phyloP scores from a whole-genome alignment of 2,113 vertebrate genomes.

The Marcusenius ussheri region DNA sequence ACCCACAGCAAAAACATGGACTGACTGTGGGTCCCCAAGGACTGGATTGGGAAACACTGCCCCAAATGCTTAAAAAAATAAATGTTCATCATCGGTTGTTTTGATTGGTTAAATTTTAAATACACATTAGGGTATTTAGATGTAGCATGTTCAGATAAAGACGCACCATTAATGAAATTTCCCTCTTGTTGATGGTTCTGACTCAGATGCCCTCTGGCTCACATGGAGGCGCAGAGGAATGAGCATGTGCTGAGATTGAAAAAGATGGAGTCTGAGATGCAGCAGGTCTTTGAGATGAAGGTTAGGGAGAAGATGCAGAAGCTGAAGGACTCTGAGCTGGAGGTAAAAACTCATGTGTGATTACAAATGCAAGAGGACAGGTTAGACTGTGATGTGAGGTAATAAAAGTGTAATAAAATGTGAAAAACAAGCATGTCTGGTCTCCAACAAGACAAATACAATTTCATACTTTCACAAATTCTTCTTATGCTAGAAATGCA shows the following conservation, averaged over 20 bases:
- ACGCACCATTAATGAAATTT: neutral
- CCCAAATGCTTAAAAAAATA: neutral
- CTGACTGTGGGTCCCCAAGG: neutral
- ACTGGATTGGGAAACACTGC: neutral
- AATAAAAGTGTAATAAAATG: neutral
- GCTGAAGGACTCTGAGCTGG: constrained; percentile 69
- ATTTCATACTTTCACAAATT: neutral
- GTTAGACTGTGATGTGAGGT: neutral
- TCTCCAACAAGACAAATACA: neutral
- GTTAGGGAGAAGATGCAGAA: constrained; percentile 74
- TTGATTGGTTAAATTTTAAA: neutral
- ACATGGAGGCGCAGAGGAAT: constrained; percentile 69
- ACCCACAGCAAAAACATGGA: neutral
- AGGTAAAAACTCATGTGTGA: constrained; percentile 45
- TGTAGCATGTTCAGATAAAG: neutral
- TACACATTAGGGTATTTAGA: neutral
- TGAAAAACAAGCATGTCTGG: neutral
- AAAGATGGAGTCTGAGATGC: constrained; percentile 74
- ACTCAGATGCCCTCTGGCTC: constrained; percentile 63
- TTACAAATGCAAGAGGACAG: neutral
- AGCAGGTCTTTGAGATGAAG: constrained; percentile 74
- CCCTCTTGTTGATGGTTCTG: neutral
- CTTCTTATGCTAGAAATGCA: neutral
- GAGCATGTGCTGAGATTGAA: constrained; percentile 73
- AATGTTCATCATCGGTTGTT: neutral